A percentile compares a stretch with the other conserved stretches of the same genome.
phyloP scores from a whole-genome alignment of 2,113 vertebrate genomes.

The Zosterops lateralis region DNA sequence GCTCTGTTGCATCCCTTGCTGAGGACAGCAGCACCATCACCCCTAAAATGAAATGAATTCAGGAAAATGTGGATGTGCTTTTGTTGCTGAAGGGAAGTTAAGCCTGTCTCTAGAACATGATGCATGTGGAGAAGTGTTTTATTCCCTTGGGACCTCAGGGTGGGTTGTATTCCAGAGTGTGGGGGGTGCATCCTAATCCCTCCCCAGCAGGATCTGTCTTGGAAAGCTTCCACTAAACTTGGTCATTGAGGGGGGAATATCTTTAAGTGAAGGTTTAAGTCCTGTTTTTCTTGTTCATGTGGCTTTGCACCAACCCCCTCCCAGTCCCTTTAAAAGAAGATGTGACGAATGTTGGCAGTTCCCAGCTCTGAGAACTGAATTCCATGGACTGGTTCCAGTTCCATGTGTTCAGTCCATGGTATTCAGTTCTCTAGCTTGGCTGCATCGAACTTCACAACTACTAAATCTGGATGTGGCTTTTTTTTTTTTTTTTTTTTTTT shows the following conservation, averaged over 20 bases:
- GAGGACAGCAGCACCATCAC: neutral
- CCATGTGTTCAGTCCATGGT: constrained; percentile 69
- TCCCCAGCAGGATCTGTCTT: neutral
- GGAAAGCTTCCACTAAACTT: neutral
- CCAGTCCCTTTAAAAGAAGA: constrained; percentile 47
- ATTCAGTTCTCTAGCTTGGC: constrained; percentile 76
- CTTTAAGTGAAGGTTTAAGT: neutral
- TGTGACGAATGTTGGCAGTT: constrained; percentile 65
- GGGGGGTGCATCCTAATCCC: neutral
- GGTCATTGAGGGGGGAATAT: neutral
- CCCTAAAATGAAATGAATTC: neutral
- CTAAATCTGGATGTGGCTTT: neutral
- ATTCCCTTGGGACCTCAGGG: neutral
- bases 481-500: neutral
- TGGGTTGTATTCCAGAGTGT: neutral
- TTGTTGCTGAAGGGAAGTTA: neutral
- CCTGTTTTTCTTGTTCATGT: neutral
- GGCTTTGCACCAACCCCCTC: neutral
- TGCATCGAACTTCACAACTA: constrained; percentile 57
- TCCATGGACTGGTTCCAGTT: constrained; percentile 75
- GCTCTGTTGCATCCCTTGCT: neutral
- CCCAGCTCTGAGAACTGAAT: constrained; percentile 80
- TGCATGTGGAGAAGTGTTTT: neutral
- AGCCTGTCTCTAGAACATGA: neutral
- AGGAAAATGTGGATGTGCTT: neutral